Conservation (phyloP, 35 echinoderm and acorn worm genomes). For the Ptychodera flava region DNA sequence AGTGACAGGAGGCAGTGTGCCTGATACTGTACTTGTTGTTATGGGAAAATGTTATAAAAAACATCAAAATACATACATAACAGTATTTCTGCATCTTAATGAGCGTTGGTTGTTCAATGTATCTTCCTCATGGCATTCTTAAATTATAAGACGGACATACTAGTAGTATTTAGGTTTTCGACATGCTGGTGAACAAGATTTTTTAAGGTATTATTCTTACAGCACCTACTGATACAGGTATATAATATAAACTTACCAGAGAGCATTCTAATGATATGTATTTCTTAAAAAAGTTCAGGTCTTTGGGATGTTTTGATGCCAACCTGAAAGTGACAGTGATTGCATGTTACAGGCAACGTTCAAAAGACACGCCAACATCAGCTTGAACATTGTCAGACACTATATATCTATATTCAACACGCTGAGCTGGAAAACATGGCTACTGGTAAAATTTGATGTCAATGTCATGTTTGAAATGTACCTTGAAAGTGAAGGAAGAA, state of each 20-base stretch:
- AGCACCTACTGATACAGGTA: not conserved
- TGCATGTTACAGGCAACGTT: not conserved
- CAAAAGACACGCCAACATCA: not conserved
- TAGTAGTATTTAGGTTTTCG: no score
- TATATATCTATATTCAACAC: not conserved
- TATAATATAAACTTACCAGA: slow-evolving; percentile 21
- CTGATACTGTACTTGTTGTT: no score
- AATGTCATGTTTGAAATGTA: slow-evolving; percentile 13
- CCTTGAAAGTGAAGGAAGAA: not conserved
- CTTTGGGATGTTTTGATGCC: slow-evolving; percentile 37
- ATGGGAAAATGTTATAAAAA: not conserved
- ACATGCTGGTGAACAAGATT: no score
- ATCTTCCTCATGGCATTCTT: no score
- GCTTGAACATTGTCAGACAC: not conserved
- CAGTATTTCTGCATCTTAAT: not conserved
- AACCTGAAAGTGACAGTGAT: slow-evolving; percentile 16
- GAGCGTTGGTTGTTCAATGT: no score
- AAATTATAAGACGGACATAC: no score
- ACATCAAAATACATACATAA: not conserved
- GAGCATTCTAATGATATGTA: slow-evolving; percentile 40
- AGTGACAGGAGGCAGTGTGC: no score
- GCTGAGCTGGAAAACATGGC: not conserved
- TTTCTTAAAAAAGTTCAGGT: slow-evolving; percentile 51
- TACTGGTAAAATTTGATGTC: slow-evolving; percentile 8
- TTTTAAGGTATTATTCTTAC: no score